These are phyloP conservation scores for Clarias magur DNA, from an alignment of 2,113 vertebrate genomes.

Conservation along the genomic window DNA sequence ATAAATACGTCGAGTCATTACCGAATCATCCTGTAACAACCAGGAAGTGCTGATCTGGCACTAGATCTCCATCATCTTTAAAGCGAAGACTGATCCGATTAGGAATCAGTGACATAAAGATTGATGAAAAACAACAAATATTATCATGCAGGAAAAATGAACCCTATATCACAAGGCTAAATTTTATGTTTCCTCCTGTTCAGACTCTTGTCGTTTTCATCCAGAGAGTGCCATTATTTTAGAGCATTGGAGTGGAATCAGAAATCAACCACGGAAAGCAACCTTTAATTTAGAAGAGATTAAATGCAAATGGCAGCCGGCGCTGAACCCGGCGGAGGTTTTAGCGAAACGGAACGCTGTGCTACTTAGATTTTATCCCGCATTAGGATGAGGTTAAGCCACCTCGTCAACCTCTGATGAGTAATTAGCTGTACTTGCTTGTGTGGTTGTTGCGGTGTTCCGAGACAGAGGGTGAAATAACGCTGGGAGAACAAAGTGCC, in stretches of 20 bases:
- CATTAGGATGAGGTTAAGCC: conserved; percentile 52
- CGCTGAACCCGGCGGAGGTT: conserved; percentile 36
- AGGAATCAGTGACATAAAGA: no score
- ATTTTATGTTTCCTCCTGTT: neutral
- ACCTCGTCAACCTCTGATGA: conserved; percentile 54
- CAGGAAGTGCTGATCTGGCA: neutral
- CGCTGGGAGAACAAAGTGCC: conserved; percentile 8
- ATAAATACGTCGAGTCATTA: neutral
- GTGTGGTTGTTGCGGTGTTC: conserved; percentile 29
- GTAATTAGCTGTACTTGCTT: conserved; percentile 48
- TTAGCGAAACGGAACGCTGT: conserved; percentile 11
- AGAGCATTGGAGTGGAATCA: conserved; percentile 12
- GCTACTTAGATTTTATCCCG: conserved; percentile 46
- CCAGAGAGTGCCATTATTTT: conserved; percentile 3
- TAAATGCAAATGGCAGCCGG: conserved; percentile 38
- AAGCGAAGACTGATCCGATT: neutral
- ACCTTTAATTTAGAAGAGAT: conserved; percentile 49
- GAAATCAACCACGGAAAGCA: conserved; percentile 24
- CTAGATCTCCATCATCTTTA: neutral
- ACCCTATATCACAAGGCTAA: neutral
- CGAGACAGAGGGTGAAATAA: conserved; percentile 18
- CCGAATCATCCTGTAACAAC: neutral
- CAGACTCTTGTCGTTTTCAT: neutral
- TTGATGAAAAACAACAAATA: neutral
- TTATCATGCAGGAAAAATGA: neutral